phyloP scores from a whole-genome alignment of 2,888 invertebrate genomes.

The Rhopalosiphum nymphaeae region DNA sequence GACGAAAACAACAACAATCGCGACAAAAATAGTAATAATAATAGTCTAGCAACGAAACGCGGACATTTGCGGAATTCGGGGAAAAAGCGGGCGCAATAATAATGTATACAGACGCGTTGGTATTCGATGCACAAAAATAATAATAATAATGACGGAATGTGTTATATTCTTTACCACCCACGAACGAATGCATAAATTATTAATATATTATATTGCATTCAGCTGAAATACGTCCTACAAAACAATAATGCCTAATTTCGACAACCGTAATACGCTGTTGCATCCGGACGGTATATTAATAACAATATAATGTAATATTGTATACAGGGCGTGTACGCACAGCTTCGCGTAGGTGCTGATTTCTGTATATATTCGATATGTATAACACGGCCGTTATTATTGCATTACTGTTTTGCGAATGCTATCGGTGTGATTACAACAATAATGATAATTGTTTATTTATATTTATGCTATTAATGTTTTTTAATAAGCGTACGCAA shows the following conservation, averaged over 20 bases:
- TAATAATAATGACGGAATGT: not conserved
- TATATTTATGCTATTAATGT: too few relatives aligned
- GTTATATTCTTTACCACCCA: slow-evolving; percentile 9
- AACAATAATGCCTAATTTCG: slow-evolving; percentile 41
- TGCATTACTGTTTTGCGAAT: not conserved
- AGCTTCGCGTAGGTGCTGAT: slow-evolving; percentile 21
- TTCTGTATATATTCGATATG: not conserved
- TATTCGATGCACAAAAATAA: not conserved
- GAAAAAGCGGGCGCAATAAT: not conserved
- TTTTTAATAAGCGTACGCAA: too few relatives aligned
- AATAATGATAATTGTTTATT: not conserved
- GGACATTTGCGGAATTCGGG: not conserved
- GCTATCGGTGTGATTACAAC: not conserved
- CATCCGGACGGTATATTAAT: not conserved
- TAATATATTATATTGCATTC: not conserved
- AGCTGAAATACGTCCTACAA: not conserved
- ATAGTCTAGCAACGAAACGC: not conserved
- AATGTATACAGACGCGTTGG: not conserved
- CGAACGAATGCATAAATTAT: slow-evolving; percentile 22
- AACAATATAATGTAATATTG: not conserved
- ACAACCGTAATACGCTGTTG: not conserved
- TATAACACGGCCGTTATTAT: not conserved
- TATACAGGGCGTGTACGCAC: not conserved
- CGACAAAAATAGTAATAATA: not conserved
- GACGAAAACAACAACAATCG: not conserved